Percentiles rank a stretch among this genome's conserved stretches.
Conservation (phyloP, 2,113 vertebrate genomes). For the Cepphus grylle region DNA sequence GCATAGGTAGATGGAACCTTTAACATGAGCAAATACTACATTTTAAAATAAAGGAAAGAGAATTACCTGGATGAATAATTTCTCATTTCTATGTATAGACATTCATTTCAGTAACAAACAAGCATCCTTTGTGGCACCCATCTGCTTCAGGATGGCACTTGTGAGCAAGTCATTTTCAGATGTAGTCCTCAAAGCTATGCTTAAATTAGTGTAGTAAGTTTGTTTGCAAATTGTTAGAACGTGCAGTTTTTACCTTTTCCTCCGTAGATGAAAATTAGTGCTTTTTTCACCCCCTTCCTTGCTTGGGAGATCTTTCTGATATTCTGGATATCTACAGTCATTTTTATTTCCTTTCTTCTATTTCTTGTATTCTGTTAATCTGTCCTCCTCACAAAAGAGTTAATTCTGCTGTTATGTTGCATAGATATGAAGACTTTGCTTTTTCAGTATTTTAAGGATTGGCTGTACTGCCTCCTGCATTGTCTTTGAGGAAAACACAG, state of each 20-base stretch:
- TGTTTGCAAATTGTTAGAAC: neutral
- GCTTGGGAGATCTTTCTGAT: neutral
- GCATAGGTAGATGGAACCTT: neutral
- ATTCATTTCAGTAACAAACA: neutral
- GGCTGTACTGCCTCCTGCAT: neutral
- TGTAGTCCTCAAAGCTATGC: neutral
- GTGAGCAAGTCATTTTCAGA: neutral
- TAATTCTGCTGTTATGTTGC: neutral
- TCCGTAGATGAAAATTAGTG: neutral
- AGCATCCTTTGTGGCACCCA: neutral
- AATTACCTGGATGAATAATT: neutral
- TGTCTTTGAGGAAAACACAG: neutral
- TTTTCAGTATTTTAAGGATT: neutral
- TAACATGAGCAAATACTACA: neutral
- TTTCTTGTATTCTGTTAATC: neutral
- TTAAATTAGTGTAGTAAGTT: neutral
- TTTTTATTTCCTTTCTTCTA: neutral
- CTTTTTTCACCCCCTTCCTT: neutral
- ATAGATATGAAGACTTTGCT: neutral
- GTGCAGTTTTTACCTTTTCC: neutral
- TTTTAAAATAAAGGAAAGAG: neutral
- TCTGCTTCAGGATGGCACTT: neutral
- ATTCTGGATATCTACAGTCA: neutral
- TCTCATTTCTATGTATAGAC: neutral
- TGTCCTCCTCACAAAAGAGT: neutral